Base-by-base conservation (phyloP, 2,797 vertebrate species). In the Emys orbicularis region DNA sequence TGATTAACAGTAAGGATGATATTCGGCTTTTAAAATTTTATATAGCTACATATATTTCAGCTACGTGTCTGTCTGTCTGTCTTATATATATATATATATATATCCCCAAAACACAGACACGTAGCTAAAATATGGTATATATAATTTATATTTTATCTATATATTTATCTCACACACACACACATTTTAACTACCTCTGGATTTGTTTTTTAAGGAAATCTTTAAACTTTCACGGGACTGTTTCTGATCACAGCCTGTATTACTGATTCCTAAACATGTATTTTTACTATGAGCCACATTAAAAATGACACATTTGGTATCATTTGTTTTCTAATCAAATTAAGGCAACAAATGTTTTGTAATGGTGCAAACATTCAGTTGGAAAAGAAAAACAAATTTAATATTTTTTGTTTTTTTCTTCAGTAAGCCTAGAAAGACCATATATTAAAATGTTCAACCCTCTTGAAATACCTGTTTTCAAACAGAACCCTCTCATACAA, bases 341-440 rank as follows among this genome's bases (percentile, higher is more conserved):
- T 88, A 93, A 88, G 76, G 5, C 12, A 86, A 92, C 12, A 90
- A 61, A 91, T 59, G 56, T 89, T 59, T 89, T 76, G 88, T 4
- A 96, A 97, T 83, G 84, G 95, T 25, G 90, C 79, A 92, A 96
- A 52, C 4, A 94, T 29, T 23, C 41, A 27, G 27, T 13, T 74
- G 27, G 83, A 89, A 8, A 77, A 94, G 12, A 1, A 3, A 57
- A 49, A 47, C 81, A 65, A 25, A 83, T 61, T 13, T 13, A 79
- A 74, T 90, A 11, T 53, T 79, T 90, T 85, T 81, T 31, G 12
- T 5, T 31, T 34, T 77, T 19, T 44, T 34, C 16, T 13, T 65
- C 29, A 79, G 87, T 92, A 83, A 81, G 3, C 50, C 90, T 90
- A 31, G 80, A 72, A 56, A 93, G 65, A 87, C 10, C 34, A 37